phyloP scores from a whole-genome alignment of 2,797 vertebrate species.

The Eremophila alpestris region DNA sequence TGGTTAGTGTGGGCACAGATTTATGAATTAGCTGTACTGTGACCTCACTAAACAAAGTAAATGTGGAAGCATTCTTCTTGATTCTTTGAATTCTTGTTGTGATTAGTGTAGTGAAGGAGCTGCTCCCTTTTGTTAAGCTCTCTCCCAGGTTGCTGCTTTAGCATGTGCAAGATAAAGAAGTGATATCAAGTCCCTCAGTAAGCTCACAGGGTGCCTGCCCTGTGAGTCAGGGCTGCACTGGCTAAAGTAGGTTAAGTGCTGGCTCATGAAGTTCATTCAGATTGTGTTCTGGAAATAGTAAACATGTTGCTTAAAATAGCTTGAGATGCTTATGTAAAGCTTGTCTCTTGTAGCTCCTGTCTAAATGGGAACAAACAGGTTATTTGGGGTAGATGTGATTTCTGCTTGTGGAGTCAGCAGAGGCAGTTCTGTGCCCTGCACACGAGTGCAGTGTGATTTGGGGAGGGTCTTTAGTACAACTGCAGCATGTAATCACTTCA shows the following conservation, averaged over 20 bases:
- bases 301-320: conserved; percentile 36
- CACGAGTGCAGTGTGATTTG: background rate
- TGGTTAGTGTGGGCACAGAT: background rate
- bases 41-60: background rate
- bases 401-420: background rate
- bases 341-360: background rate
- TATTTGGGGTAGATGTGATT: background rate
- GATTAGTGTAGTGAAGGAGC: background rate
- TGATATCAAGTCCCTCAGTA: background rate
- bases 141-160: background rate
- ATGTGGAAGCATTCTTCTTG: background rate
- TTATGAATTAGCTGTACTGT: background rate
- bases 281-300: conserved; percentile 34
- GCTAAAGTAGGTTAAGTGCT: conserved; percentile 24
- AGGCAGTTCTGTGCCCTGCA: background rate
- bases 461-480: background rate
- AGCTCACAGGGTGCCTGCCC: background rate
- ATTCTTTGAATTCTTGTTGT: background rate
- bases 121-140: background rate
- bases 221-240: background rate
- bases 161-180: background rate
- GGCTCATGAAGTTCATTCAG: conserved; percentile 20
- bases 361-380: conserved; percentile 7
- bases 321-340: conserved; percentile 33
- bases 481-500: background rate